A percentile compares a stretch with the other conserved stretches of the same genome.
Conservation (phyloP, 2,797 vertebrate genomes). For the Gallinago solitaria region DNA sequence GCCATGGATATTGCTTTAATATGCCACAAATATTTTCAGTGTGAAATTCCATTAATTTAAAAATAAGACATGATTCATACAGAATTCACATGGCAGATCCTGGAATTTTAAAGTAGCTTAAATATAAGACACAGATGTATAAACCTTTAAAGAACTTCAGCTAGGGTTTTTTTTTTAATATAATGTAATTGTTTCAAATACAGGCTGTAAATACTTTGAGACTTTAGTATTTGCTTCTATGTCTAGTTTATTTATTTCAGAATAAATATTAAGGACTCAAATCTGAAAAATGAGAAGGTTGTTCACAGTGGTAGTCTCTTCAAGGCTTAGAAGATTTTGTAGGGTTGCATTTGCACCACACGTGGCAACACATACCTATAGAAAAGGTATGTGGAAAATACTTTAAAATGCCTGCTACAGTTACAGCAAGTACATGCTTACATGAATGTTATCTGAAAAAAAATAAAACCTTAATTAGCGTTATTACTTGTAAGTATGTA, state of each 20-base stretch:
- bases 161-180: not conserved
- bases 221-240: not conserved
- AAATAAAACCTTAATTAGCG: not conserved
- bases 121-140: not conserved
- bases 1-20: conserved; percentile 1
- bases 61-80: not conserved
- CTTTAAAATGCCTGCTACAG: not conserved
- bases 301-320: not conserved
- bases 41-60: not conserved
- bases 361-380: not conserved
- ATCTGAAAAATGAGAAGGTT: not conserved
- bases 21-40: not conserved
- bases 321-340: not conserved
- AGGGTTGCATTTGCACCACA: not conserved
- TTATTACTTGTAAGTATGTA: not conserved
- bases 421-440: not conserved
- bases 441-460: not conserved
- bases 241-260: not conserved
- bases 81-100: not conserved
- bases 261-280: not conserved
- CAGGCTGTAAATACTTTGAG: not conserved
- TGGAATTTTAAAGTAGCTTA: not conserved
- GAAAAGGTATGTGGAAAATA: not conserved
- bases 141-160: not conserved
- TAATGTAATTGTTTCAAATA: not conserved